A percentile compares a stretch with the other conserved stretches of the same genome.
These are phyloP conservation scores for Cyclophora punctaria DNA, from an alignment of 2,888 invertebrate genomes.

Conservation along the genomic window DNA sequence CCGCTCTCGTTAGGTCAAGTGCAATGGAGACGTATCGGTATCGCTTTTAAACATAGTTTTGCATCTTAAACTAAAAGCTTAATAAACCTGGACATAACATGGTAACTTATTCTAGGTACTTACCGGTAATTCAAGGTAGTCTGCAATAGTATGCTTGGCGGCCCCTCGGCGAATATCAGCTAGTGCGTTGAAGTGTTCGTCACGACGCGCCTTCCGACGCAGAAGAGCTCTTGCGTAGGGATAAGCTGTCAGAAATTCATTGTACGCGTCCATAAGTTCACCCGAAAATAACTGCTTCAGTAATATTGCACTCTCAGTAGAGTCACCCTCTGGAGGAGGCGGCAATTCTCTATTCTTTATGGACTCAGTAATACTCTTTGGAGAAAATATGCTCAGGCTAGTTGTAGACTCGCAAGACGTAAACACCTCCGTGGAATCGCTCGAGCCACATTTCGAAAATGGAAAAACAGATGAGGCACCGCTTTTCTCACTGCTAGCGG, in stretches of 20 bases:
- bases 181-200: constrained; percentile 80
- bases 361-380: constrained; percentile 52
- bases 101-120: constrained; percentile 44
- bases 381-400: constrained; percentile 56
- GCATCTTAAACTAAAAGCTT: no score
- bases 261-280: constrained; percentile 79
- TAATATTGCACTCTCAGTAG: constrained; percentile 61
- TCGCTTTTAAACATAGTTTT: constrained; percentile 30
- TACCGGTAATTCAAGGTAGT: constrained; percentile 81
- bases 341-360: constrained; percentile 59
- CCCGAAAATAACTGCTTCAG: constrained; percentile 77
- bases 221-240: constrained; percentile 76
- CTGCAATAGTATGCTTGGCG: constrained; percentile 77
- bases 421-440: constrained; percentile 61
- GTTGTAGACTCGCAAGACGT: constrained; percentile 68
- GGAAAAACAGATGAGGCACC: constrained; percentile 67
- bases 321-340: constrained; percentile 42
- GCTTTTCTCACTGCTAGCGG: constrained; percentile 65
- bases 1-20: constrained; percentile 44
- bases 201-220: constrained; percentile 76
- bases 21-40: constrained; percentile 40
- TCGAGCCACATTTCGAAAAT: constrained; percentile 69
- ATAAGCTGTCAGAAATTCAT: constrained; percentile 78
- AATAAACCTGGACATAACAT: constrained; percentile 9
- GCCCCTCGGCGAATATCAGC: constrained; percentile 79